These are phyloP conservation scores for Lagocephalus sceleratus DNA, from an alignment of 2,797 vertebrate genomes.

Conservation along the genomic window DNA sequence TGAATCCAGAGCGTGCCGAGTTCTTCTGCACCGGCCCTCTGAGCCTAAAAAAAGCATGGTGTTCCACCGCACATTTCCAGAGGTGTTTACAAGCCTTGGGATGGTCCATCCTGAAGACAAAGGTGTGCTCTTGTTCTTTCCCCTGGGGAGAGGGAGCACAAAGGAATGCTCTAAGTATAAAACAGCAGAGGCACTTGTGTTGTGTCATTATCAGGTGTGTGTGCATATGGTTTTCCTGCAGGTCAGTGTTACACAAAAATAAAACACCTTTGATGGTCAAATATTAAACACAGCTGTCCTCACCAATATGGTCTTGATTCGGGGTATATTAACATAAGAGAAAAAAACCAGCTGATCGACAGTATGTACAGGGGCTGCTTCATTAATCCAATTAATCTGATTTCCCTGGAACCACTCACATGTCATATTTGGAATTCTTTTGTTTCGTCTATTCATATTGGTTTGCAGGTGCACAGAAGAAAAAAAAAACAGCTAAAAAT, in stretches of 20 bases:
- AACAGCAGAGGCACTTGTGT: no score
- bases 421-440: background rate
- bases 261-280: no score
- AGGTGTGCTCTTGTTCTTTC: slow-evolving; percentile 98
- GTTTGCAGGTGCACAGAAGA: slow-evolving; percentile 4
- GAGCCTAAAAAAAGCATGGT: slow-evolving; percentile 97
- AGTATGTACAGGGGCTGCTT: slow-evolving; percentile 17
- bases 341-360: slow-evolving; percentile 10
- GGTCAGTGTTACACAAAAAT: no score
- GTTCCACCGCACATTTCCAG: slow-evolving; percentile 99
- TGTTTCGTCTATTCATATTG: background rate
- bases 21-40: slow-evolving; percentile 91
- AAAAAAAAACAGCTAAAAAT: background rate
- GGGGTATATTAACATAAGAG: slow-evolving; percentile 5
- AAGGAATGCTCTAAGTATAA: background rate
- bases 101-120: slow-evolving; percentile 96
- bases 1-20: slow-evolving; percentile 85
- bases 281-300: no score
- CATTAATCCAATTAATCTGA: slow-evolving; percentile 28
- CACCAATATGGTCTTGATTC: background rate
- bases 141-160: slow-evolving; percentile 71
- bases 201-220: background rate
- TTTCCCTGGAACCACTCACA: slow-evolving; percentile 1
- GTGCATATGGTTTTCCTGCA: background rate
- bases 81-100: slow-evolving; percentile 98